Conservation (phyloP, 2,888 invertebrate species). For the Drosophila borborema region DNA sequence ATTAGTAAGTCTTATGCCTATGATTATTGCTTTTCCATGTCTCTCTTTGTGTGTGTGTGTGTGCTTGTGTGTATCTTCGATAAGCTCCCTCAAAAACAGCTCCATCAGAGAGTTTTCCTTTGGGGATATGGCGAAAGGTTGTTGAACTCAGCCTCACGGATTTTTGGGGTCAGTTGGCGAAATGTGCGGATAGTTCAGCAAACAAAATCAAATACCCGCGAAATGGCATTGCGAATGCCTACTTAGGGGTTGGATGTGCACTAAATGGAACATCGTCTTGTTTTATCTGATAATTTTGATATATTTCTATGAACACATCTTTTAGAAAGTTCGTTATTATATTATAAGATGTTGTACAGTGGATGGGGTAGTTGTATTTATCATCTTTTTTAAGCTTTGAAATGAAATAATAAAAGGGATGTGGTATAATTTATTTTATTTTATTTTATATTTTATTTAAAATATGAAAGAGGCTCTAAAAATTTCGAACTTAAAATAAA, state of each 20-base stretch:
- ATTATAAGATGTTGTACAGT: not conserved
- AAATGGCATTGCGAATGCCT: constrained; percentile 20
- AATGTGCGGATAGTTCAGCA: constrained; percentile 48
- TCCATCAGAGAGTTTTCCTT: constrained; percentile 56
- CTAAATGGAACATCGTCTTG: not conserved
- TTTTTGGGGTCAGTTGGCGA: constrained; percentile 46
- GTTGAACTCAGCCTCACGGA: constrained; percentile 57
- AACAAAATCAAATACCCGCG: constrained; percentile 30
- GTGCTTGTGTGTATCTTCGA: constrained; percentile 39
- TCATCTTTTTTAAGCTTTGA: not conserved
- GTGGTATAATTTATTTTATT: not conserved
- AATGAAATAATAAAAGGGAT: not conserved
- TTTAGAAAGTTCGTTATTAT: not conserved
- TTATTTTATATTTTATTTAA: not conserved
- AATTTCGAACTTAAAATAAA: not conserved
- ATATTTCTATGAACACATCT: not conserved
- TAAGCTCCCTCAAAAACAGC: constrained; percentile 51
- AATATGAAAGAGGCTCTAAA: not conserved
- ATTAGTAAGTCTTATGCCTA: constrained; percentile 76
- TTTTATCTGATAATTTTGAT: constrained; percentile 1
- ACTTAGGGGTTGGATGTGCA: constrained; percentile 44
- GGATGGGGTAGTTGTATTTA: not conserved
- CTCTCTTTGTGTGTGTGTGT: not conserved
- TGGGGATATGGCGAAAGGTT: constrained; percentile 58
- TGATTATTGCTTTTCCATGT: constrained; percentile 58